Percentiles rank a stretch among this genome's conserved stretches.
Conservation (phyloP, 2,888 invertebrate species). For the Caradrina clavipalpis region DNA sequence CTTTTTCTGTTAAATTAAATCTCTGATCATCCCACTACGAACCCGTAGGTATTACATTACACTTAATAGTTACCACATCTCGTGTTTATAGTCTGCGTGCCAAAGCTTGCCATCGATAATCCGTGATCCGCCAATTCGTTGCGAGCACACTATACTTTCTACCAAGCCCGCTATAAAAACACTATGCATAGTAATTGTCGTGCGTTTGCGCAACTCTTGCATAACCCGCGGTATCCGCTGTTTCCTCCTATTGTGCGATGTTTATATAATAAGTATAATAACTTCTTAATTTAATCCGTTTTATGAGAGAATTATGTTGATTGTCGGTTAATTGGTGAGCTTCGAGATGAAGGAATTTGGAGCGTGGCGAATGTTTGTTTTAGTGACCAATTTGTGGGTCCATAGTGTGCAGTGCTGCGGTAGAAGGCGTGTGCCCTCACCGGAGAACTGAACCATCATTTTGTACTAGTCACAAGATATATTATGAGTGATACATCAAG, state of each 20-base stretch:
- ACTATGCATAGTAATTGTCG: slow-evolving; percentile 59
- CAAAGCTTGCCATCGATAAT: slow-evolving; percentile 33
- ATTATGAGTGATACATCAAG: too few species aligned
- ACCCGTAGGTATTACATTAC: not conserved
- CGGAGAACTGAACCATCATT: too few species aligned
- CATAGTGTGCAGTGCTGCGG: too few species aligned
- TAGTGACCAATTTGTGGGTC: slow-evolving; percentile 20
- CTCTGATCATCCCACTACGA: not conserved
- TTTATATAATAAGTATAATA: slow-evolving; percentile 49
- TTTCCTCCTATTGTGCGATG: slow-evolving; percentile 57
- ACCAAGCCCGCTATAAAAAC: slow-evolving; percentile 51
- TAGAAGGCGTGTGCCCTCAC: too few species aligned
- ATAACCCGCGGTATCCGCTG: slow-evolving; percentile 44
- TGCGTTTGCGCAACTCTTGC: slow-evolving; percentile 52
- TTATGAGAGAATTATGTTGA: slow-evolving; percentile 49
- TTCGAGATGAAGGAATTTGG: slow-evolving; percentile 31
- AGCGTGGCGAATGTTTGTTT: slow-evolving; percentile 53
- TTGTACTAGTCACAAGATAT: too few species aligned
- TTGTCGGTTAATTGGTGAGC: slow-evolving; percentile 33
- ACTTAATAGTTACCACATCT: not conserved
- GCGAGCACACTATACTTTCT: slow-evolving; percentile 58
- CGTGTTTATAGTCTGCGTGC: slow-evolving; percentile 39
- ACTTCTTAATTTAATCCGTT: slow-evolving; percentile 52
- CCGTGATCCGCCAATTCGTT: slow-evolving; percentile 46
- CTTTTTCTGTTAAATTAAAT: not conserved